Evolutionary conservation across 2,113 vertebrate species (phyloP).

Genomic region (Melanotaenia duboulayi): DNA sequence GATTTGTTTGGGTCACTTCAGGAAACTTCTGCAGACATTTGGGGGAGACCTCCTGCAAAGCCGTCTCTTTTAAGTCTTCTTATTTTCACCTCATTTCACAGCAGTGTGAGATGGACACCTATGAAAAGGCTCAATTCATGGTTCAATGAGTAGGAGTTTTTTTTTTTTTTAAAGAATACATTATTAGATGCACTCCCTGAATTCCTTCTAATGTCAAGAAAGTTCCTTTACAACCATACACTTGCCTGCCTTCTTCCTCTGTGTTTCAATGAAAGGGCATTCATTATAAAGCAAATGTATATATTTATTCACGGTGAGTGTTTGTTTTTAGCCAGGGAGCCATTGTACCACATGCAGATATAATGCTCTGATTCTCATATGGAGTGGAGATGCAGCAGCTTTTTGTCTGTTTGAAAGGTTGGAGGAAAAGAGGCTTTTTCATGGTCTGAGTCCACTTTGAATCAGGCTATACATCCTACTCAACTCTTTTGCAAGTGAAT

Average conservation of each 20-base stretch:
- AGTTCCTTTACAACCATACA: slow-evolving; percentile 52
- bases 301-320: slow-evolving; percentile 69
- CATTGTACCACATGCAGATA: slow-evolving; percentile 64
- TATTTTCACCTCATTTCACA: slow-evolving; percentile 83
- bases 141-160: slow-evolving; percentile 65
- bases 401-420: slow-evolving; percentile 72
- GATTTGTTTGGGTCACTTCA: slow-evolving; percentile 81
- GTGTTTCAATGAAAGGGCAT: slow-evolving; percentile 41
- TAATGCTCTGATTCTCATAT: slow-evolving; percentile 52
- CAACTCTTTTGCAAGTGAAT: slow-evolving; percentile 73
- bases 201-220: slow-evolving; percentile 59
- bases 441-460: slow-evolving; percentile 70
- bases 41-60: slow-evolving; percentile 70
- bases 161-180: slow-evolving; percentile 78
- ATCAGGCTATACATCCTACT: slow-evolving; percentile 66
- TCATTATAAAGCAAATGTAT: slow-evolving; percentile 56
- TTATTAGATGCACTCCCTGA: slow-evolving; percentile 66
- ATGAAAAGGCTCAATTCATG: slow-evolving; percentile 77
- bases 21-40: slow-evolving; percentile 66
- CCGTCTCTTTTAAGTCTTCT: slow-evolving; percentile 72
- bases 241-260: slow-evolving; percentile 41
- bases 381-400: slow-evolving; percentile 63
- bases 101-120: slow-evolving; percentile 69
- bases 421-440: slow-evolving; percentile 70
- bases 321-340: slow-evolving; percentile 66